These are phyloP conservation scores for Nasonia longicornis DNA, from an alignment of 1,140 invertebrate species.

Conservation along the genomic window DNA sequence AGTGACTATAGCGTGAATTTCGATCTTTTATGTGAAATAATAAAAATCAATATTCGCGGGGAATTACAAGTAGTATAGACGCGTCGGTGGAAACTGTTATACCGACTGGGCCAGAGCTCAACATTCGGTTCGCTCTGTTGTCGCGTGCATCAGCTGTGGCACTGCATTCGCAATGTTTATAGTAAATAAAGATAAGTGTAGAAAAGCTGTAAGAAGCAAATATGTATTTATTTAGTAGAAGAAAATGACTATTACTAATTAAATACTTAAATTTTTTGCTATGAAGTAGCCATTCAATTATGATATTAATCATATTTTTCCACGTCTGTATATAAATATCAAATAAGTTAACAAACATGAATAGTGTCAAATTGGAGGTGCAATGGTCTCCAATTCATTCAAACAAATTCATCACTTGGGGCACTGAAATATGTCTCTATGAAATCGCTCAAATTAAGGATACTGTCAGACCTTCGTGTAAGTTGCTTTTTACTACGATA, in stretches of 20 bases:
- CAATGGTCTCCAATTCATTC: conserved; percentile 83
- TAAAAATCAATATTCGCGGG: too few species aligned
- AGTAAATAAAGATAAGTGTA: conserved; percentile 35
- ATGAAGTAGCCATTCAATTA: conserved; percentile 5
- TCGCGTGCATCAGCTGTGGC: not conserved
- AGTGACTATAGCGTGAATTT: too few species aligned
- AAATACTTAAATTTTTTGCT: conserved; percentile 16
- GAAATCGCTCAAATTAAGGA: conserved; percentile 77
- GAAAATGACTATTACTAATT: conserved; percentile 31
- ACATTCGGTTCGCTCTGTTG: not conserved
- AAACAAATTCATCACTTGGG: conserved; percentile 89
- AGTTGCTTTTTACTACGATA: conserved; percentile 46
- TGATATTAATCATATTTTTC: conserved; percentile 1
- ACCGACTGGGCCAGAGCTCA: too few species aligned
- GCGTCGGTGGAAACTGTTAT: too few species aligned
- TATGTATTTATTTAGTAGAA: conserved; percentile 7
- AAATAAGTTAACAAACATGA: conserved; percentile 38
- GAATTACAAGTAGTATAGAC: too few species aligned
- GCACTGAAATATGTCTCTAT: conserved; percentile 86
- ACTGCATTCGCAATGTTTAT: conserved; percentile 37
- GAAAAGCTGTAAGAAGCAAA: conserved; percentile 25
- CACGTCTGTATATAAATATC: conserved; percentile 5
- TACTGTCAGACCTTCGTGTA: conserved; percentile 72
- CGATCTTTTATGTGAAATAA: too few species aligned
- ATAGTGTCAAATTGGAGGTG: conserved; percentile 76